Evolutionary conservation across 2,797 vertebrate genomes (phyloP), one percentile per base, ranked within the genome.

Genomic region (Rhynchonycteris naso): DNA sequence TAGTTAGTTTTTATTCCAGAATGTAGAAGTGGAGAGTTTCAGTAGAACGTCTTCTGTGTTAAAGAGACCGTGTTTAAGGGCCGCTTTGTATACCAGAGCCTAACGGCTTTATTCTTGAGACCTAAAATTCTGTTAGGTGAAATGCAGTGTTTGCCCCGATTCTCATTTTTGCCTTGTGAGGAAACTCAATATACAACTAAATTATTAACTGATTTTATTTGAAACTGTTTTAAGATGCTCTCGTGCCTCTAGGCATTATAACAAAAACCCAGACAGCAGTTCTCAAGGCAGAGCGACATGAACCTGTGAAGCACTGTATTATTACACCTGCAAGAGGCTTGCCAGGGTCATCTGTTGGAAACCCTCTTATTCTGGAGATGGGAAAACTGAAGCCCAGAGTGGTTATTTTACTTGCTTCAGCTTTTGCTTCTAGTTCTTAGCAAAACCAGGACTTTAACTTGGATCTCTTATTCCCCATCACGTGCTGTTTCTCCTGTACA

Each of bases 131-230:
- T 82, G 14, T 80, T 95, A 72, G 83, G 80, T 84, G 68, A 93
- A 87, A 78, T 92, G 10, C 21, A 76, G 4, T 65, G n/a, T 95
- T 30, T 84, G 35, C 33, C 33, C 50, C 26, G 6, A 83, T 65
- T 89, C 52, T n/a, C 7, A 71, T 63, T 93, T 93, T 87, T 94
- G 58, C 28, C 35, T 91, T 90, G 7, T 93, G 10, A 94, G 79
- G 92, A 94, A 90, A 59, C 58, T 80, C 2, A 90, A 18, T 88
- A 78, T 9, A 81, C 18, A 83, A 24, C 47, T 95, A 75, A 91
- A 76, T 87, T 91, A 81, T 90, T 92, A 85, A 52, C 59, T 87
- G 76, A 63, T n/a, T 95, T 96, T 91, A 83, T 87, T 88, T 90
- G 54, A 86, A 92, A 65, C 79, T 76, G 68, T 95, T 94, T 56